A percentile compares a stretch with the other conserved stretches of the same genome.
phyloP scores from a whole-genome alignment of 1,140 invertebrate species.

The Lepidotrigona ventralis region DNA sequence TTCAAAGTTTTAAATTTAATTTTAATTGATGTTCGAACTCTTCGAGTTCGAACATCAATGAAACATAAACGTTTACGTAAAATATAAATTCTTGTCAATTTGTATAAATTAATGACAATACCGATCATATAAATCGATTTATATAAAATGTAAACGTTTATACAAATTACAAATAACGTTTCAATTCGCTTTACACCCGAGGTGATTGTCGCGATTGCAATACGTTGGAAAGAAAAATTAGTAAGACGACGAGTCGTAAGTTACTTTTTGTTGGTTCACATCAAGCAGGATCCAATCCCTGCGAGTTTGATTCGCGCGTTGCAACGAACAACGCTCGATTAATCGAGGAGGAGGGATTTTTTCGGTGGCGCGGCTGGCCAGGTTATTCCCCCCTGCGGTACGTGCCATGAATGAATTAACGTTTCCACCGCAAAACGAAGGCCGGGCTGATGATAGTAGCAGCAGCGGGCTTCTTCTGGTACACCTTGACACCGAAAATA shows the following conservation, averaged over 20 bases:
- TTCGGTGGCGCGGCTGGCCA: slow-evolving; percentile 4
- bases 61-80: too few species aligned
- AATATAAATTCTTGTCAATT: too few species aligned
- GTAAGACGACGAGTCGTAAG: not conserved
- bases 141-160: too few species aligned
- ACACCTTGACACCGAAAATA: slow-evolving; percentile 64
- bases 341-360: slow-evolving; percentile 8
- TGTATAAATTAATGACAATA: too few species aligned
- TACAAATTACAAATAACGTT: too few species aligned
- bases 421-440: slow-evolving; percentile 49
- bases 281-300: not conserved
- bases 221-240: too few species aligned
- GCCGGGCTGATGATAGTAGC: slow-evolving; percentile 20
- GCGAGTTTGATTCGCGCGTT: not conserved
- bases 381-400: slow-evolving; percentile 44
- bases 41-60: too few species aligned
- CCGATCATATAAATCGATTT: too few species aligned
- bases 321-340: not conserved
- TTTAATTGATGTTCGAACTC: too few species aligned
- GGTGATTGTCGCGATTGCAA: too few species aligned
- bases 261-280: not conserved
- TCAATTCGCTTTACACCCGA: too few species aligned
- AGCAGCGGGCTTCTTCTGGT: slow-evolving; percentile 25
- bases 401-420: slow-evolving; percentile 57
- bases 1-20: too few species aligned